A percentile compares a stretch with the other conserved stretches of the same genome.
Conservation (phyloP, 2,797 vertebrate genomes). For the Eidolon dupreanum region DNA sequence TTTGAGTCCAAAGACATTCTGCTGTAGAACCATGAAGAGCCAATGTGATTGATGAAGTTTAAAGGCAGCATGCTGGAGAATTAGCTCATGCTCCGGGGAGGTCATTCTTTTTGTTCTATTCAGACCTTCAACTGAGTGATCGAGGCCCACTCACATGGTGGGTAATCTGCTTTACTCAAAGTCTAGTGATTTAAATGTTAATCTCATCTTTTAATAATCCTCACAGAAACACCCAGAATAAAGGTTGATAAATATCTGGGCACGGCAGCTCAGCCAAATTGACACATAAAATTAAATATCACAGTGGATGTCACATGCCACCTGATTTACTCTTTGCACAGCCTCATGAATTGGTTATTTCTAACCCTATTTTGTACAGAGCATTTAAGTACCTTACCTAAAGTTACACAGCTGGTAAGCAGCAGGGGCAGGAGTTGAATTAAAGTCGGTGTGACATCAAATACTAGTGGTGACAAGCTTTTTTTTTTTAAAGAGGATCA, state of each 20-base stretch:
- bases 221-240: not conserved
- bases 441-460: not conserved
- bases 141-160: not conserved
- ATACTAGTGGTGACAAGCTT: not conserved
- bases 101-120: not conserved
- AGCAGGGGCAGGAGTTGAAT: not conserved
- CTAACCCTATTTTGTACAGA: not conserved
- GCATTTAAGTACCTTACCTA: not conserved
- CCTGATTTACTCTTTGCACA: not conserved
- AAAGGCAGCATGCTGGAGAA: not conserved
- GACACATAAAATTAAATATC: not conserved
- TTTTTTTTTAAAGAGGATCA: not conserved
- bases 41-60: not conserved
- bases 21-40: not conserved
- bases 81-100: not conserved
- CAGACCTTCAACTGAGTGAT: not conserved
- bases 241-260: not conserved
- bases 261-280: not conserved
- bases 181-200: not conserved
- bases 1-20: not conserved
- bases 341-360: not conserved
- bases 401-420: not conserved
- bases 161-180: not conserved
- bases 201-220: not conserved
- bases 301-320: not conserved